Percentiles rank a stretch among this genome's conserved stretches.
Evolutionary conservation across 30 jellyfish, hydroid and myxozoan species (phyloP).

Genomic region (Pelagia noctiluca): DNA sequence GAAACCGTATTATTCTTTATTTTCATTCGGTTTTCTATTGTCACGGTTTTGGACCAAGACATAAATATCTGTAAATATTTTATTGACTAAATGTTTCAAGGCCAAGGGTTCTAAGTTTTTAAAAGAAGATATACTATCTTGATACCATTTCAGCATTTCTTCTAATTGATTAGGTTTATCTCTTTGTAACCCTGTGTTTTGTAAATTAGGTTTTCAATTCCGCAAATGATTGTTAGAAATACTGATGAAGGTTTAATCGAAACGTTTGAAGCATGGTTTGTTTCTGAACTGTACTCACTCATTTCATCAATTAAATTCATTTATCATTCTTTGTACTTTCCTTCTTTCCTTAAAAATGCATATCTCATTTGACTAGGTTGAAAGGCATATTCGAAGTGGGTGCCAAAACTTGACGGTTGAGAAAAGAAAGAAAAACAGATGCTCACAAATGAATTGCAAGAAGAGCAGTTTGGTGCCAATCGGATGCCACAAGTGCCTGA

Average conservation of each 20-base stretch:
- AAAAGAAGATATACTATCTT: no score
- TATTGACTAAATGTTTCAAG: no score
- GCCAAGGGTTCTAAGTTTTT: no score
- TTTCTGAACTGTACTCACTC: background rate
- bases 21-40: no score
- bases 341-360: background rate
- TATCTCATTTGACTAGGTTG: slow-evolving; percentile 46
- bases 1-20: no score
- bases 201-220: background rate
- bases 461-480: slow-evolving; percentile 58
- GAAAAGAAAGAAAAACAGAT: slow-evolving; percentile 55
- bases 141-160: no score
- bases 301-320: background rate
- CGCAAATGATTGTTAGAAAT: background rate
- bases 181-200: background rate
- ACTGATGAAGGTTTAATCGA: background rate
- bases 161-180: no score
- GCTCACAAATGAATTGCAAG: slow-evolving; percentile 59
- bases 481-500: slow-evolving; percentile 45
- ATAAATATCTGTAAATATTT: no score
- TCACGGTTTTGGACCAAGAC: no score
- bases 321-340: background rate
- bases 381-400: slow-evolving; percentile 67
- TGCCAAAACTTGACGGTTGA: slow-evolving; percentile 42
- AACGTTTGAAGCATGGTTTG: background rate